These are phyloP conservation scores for Abrostola triplasia DNA, from an alignment of 2,888 invertebrate genomes.

Conservation along the genomic window DNA sequence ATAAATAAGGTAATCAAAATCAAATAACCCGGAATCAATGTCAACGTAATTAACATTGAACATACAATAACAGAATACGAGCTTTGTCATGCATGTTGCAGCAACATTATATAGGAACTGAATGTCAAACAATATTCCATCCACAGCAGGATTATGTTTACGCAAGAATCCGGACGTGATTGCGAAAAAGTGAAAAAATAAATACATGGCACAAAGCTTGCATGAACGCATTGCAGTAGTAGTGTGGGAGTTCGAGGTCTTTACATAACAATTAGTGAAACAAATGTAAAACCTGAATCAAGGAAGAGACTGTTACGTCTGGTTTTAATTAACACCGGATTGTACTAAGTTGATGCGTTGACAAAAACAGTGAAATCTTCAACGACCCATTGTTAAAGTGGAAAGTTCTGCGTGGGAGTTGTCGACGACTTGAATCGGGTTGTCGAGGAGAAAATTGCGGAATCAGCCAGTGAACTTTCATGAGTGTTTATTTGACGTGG, in stretches of 20 bases:
- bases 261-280: conserved; percentile 63
- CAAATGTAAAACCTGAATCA: conserved; percentile 59
- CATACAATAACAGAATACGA: conserved; percentile 26
- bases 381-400: conserved; percentile 81
- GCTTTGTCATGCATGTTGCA: conserved; percentile 31
- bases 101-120: conserved; percentile 25
- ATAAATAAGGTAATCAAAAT: conserved; percentile 12
- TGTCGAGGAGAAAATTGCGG: conserved; percentile 75
- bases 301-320: conserved; percentile 75
- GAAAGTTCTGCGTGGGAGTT: conserved; percentile 83
- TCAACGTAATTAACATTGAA: conserved; percentile 35
- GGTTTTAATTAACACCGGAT: conserved; percentile 75
- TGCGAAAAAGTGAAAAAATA: conserved; percentile 45
- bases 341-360: conserved; percentile 69
- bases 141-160: conserved; percentile 40
- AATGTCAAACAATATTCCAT: conserved; percentile 23
- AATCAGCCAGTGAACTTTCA: conserved; percentile 68
- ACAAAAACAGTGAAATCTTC: conserved; percentile 87
- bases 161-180: conserved; percentile 48
- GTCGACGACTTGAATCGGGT: conserved; percentile 65
- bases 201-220: conserved; percentile 39
- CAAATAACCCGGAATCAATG: conserved; percentile 31
- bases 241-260: conserved; percentile 58
- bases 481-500: conserved; percentile 54
- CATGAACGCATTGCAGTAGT: conserved; percentile 44